Percentiles rank a stretch among this genome's conserved stretches.
phyloP scores from a whole-genome alignment of 2,797 vertebrate genomes.

The Eidolon dupreanum region DNA sequence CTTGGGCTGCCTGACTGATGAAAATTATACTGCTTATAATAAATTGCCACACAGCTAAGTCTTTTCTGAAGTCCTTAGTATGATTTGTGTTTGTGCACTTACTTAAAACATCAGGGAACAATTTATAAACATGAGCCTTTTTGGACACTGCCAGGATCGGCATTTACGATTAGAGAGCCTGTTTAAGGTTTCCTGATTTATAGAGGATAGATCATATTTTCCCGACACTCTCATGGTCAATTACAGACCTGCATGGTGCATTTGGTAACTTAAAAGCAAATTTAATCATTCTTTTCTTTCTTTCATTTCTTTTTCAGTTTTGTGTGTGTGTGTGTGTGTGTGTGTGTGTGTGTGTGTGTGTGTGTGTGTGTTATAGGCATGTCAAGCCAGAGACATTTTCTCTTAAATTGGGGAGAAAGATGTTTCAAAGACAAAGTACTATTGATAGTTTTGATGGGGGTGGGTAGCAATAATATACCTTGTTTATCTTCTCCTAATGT shows the following conservation, averaged over 20 bases:
- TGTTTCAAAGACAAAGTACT: slow-evolving; percentile 37
- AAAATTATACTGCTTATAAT: slow-evolving; percentile 79
- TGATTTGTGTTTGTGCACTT: slow-evolving; percentile 81
- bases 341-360: neutral
- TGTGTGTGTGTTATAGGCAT: slow-evolving; percentile 59
- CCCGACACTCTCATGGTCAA: slow-evolving; percentile 79
- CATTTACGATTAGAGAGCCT: slow-evolving; percentile 81
- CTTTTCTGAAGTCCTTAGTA: slow-evolving; percentile 78
- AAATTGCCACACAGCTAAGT: slow-evolving; percentile 70
- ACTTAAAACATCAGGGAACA: slow-evolving; percentile 84
- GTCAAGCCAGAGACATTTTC: slow-evolving; percentile 79
- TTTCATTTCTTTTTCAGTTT: neutral
- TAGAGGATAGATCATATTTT: slow-evolving; percentile 84
- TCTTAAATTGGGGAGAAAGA: slow-evolving; percentile 62
- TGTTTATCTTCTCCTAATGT: neutral
- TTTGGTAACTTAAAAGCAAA: slow-evolving; percentile 83
- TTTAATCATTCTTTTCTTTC: slow-evolving; percentile 78
- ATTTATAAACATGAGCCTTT: slow-evolving; percentile 81
- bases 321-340: neutral
- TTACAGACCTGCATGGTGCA: slow-evolving; percentile 80
- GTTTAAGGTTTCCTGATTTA: slow-evolving; percentile 80
- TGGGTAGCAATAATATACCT: neutral
- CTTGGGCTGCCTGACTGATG: slow-evolving; percentile 73
- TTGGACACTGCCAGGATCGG: slow-evolving; percentile 75
- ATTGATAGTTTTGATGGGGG: neutral